Base-by-base conservation (phyloP, 2,797 vertebrate species). In the Intellagama lesueurii region DNA sequence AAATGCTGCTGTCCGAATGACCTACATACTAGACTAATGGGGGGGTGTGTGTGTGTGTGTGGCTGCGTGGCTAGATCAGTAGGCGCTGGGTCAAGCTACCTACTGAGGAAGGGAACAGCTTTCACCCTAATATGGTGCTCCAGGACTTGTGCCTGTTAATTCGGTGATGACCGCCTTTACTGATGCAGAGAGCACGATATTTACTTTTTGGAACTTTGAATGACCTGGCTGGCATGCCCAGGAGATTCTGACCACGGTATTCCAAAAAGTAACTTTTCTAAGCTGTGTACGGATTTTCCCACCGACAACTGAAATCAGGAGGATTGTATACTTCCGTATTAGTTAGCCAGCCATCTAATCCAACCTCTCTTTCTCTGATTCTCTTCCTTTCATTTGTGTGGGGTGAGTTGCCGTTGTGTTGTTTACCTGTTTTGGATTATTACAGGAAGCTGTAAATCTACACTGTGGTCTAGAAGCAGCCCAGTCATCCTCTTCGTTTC, bases 61-160 rank as follows among this genome's bases (percentile, higher is more conserved):
- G 52, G 2, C 40, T 32, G 22, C 4, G 11, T 47, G 30, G 85
- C 87, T 1, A 0, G 85, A 89, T 94, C 93, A 89, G 92, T 93
- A 90, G 69, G 32, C 88, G 91, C 83, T 93, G 75, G 90, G 90
- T 81, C 91, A 91, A 64, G 7, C 91, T 89, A 91, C 92, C 91
- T 94, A 79, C 7, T 88, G 88, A 86, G 87, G 91, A 90, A 87
- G 86, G 89, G 66, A 85, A 24, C 0, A 1, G 66, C 9, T 91
- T 60, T 35, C n/a, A 28, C n/a, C 7, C 56, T 86, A 4, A 16
- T 32, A 6, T 64, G 19, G 19, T 32, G 11, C 66, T 12, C 22
- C 64, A 5, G 30, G 44, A 86, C 12, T 85, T 88, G 76, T 17
- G 70, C 70, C 40, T 56, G 14, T 85, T 77, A 69, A 72, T 32